Percentiles rank a stretch among this genome's conserved stretches.
phyloP scores from a whole-genome alignment of 2,113 vertebrate genomes.

The Isichthys henryi region DNA sequence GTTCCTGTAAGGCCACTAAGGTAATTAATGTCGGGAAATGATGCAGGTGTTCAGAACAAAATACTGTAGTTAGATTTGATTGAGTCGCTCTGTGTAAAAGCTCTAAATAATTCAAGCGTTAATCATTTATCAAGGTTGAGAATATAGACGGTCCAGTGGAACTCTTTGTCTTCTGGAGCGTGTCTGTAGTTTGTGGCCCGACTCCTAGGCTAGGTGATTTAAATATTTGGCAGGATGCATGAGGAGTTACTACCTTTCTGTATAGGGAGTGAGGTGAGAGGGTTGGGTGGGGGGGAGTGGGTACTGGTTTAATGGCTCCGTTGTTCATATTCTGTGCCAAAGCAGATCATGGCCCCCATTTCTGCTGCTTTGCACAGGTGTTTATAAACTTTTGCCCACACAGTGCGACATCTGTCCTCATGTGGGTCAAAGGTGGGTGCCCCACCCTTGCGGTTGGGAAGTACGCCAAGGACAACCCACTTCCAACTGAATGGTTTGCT shows the following conservation, averaged over 20 bases:
- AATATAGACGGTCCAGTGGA: not conserved
- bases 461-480: not conserved
- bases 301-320: not conserved
- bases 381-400: not conserved
- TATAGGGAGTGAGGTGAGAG: not conserved
- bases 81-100: not conserved
- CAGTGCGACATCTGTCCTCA: not conserved
- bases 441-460: not conserved
- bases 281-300: not conserved
- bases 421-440: not conserved
- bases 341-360: not conserved
- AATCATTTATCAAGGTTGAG: not conserved
- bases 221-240: not conserved
- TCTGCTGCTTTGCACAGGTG: not conserved
- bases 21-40: conserved; percentile 8
- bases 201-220: not conserved
- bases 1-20: conserved; percentile 5
- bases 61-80: conserved; percentile 8
- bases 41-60: conserved; percentile 13
- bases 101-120: not conserved
- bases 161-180: not conserved
- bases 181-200: not conserved
- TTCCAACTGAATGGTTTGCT: not conserved
- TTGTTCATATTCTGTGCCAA: not conserved
- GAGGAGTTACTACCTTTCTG: not conserved